Evolutionary conservation across 2,113 vertebrate species (phyloP).

Genomic region (Electrona antarctica): DNA sequence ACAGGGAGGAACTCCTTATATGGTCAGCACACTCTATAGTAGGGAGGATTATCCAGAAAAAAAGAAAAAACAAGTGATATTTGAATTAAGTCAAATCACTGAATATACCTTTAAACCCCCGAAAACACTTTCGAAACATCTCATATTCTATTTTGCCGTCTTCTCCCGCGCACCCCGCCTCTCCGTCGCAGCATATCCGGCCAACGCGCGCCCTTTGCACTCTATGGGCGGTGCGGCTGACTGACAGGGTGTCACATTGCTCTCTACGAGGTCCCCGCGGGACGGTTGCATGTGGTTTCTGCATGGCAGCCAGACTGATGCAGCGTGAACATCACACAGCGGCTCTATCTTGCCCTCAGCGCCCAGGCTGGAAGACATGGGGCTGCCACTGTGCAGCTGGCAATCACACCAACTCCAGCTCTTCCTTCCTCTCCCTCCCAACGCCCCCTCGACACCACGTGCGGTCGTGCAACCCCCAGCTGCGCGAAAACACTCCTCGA

Average conservation of each 20-base stretch:
- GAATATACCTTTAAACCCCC: no score
- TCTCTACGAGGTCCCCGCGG: conserved; percentile 43
- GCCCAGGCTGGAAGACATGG: conserved; percentile 6
- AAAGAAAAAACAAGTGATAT: no score
- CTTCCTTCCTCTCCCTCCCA: not conserved
- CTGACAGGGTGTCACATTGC: conserved; percentile 63
- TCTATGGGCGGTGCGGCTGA: conserved; percentile 46
- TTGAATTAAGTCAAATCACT: no score
- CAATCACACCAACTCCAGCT: conserved; percentile 1
- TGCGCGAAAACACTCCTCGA: not conserved
- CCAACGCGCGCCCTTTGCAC: no score
- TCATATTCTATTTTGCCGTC: not conserved
- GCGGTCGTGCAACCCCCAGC: not conserved
- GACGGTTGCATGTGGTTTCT: conserved; percentile 11
- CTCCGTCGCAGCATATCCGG: not conserved
- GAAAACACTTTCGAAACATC: no score
- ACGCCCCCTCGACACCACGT: not conserved
- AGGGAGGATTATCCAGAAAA: no score
- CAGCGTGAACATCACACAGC: conserved; percentile 48
- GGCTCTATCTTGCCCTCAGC: conserved; percentile 21
- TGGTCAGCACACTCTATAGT: no score
- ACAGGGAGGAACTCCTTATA: no score
- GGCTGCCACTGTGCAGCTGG: conserved; percentile 6
- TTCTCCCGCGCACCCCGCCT: not conserved
- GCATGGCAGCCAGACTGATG: conserved; percentile 36